Base-by-base conservation (phyloP, 2,797 vertebrate genomes). In the Myiothlypis coronata region DNA sequence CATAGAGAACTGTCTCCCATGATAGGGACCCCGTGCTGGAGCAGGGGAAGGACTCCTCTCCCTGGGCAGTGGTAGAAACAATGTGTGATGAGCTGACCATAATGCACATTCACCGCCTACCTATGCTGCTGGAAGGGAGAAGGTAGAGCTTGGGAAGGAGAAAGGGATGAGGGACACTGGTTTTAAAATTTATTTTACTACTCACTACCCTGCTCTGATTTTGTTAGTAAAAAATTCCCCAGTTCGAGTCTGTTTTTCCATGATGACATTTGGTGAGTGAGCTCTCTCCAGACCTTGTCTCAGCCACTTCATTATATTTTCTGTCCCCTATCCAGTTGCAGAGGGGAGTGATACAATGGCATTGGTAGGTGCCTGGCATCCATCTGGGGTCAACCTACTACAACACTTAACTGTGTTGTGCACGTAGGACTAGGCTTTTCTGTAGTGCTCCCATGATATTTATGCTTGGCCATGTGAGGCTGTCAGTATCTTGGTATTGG, bases 201-300 rank as follows among this genome's bases (percentile, higher is more conserved):
- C 37, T 67, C 10, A 27, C 8, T 44, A 22, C 50, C 12, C 7
- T 44, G 22, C 18, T 67, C 44, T 52, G 53, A 75, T 67, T 67
- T 67, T 84, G 44, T 59, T 59, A 28, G 28, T 23, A 52, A 52
- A 28, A 59, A 67, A 59, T 75, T 67, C 37, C 18, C 12, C 12
- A 75, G 18, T 67, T 23, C 0, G 2, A 59, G 22, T 75, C 27
- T 37, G 9, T 52, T 76, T 67, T 52, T 12, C 37, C 0, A 0
- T 32, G 52, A 50, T 12, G 9, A 46, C 44, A 32, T 67, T 84
- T 76, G 61, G 12, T 59, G 53, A 44, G 22, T 23, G 37, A 44
- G n/a, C 22, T 67, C 37, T 50, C 53, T 67, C n/a, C 2, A 2
- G 27, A 44, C 27, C 27, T 75, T 19, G n/a, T 52, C 15, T 67